Conservation (phyloP, 1,140 invertebrate species). For the Ectropis grisescens region DNA sequence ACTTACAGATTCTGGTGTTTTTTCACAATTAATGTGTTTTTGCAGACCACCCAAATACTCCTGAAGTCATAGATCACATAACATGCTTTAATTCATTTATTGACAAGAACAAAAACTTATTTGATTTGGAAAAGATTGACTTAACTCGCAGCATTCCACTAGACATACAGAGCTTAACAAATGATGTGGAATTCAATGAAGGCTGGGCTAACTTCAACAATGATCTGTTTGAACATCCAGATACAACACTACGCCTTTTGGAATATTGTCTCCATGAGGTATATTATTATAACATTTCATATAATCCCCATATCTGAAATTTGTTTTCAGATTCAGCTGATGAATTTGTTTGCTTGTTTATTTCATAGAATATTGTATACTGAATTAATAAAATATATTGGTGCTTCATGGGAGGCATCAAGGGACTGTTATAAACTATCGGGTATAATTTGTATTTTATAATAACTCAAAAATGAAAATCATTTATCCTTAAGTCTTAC, state of each 20-base stretch:
- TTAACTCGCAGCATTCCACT: slow-evolving; percentile 74
- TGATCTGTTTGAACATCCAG: slow-evolving; percentile 77
- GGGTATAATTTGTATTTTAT: no score
- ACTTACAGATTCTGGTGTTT: no score
- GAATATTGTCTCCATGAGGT: slow-evolving; percentile 83
- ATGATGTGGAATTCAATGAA: slow-evolving; percentile 72
- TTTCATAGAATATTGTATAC: no score
- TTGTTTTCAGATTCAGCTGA: no score
- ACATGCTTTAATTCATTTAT: slow-evolving; percentile 71
- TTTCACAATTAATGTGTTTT: slow-evolving; percentile 12
- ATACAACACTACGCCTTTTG: slow-evolving; percentile 75
- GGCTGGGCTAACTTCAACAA: slow-evolving; percentile 75
- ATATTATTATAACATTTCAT: slow-evolving; percentile 12
- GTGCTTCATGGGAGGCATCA: no score
- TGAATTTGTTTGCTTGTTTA: no score
- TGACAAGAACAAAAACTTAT: slow-evolving; percentile 61
- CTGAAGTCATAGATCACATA: slow-evolving; percentile 64
- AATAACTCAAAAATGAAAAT: no score
- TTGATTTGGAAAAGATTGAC: slow-evolving; percentile 74
- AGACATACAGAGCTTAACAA: slow-evolving; percentile 74
- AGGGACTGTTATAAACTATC: no score
- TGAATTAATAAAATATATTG: no score
- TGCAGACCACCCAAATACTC: slow-evolving; percentile 68
- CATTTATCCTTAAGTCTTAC: no score
- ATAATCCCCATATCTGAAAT: no score